These are phyloP conservation scores for Ammodytes marinus DNA, from an alignment of 2,113 vertebrate genomes.

Conservation along the genomic window DNA sequence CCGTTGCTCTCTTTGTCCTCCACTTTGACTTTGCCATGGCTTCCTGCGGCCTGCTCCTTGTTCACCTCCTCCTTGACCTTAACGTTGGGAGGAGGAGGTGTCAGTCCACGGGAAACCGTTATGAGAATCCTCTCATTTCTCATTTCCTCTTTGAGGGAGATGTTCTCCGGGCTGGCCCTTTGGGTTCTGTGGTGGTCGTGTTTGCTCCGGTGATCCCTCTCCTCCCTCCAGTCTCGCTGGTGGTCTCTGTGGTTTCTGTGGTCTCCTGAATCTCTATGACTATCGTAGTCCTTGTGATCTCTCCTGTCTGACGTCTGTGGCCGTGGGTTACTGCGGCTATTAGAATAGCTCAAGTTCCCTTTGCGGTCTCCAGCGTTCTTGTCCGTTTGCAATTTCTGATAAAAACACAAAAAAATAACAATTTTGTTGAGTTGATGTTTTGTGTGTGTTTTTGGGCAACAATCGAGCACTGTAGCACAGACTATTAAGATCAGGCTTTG, in stretches of 20 bases:
- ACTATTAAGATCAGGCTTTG: neutral
- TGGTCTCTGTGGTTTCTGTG: slow-evolving; percentile 15
- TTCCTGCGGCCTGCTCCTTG: neutral
- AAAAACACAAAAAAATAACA: neutral
- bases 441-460: neutral
- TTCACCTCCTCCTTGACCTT: slow-evolving; percentile 37
- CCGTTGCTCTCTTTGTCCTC: neutral
- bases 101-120: slow-evolving; percentile 51
- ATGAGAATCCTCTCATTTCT: slow-evolving; percentile 73
- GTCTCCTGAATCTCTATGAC: slow-evolving; percentile 11
- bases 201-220: slow-evolving; percentile 17
- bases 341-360: neutral
- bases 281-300: slow-evolving; percentile 7
- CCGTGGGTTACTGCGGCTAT: slow-evolving; percentile 11
- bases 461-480: neutral
- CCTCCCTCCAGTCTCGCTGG: slow-evolving; percentile 16
- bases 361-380: slow-evolving; percentile 29
- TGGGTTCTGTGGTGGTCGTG: neutral
- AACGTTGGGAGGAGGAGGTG: neutral
- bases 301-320: slow-evolving; percentile 19
- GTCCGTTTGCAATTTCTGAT: slow-evolving; percentile 30
- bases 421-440: neutral
- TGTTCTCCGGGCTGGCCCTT: slow-evolving; percentile 20
- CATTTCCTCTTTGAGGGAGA: slow-evolving; percentile 69
- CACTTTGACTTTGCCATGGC: slow-evolving; percentile 2